Conservation (phyloP, 2,113 vertebrate species). For the Panthera uncia region DNA sequence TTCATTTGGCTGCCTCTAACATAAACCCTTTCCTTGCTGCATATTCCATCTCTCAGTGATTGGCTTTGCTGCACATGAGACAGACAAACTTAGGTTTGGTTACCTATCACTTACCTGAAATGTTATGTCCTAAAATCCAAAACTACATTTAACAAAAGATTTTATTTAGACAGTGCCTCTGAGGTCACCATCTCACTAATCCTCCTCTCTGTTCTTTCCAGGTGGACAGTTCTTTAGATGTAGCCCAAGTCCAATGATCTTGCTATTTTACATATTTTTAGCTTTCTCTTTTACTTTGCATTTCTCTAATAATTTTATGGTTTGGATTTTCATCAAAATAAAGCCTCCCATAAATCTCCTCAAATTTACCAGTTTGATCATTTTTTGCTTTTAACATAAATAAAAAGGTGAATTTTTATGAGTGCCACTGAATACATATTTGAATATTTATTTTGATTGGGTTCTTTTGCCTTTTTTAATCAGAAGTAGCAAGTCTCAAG, state of each 20-base stretch:
- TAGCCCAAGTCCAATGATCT: neutral
- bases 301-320: neutral
- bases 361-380: neutral
- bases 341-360: neutral
- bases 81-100: neutral
- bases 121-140: neutral
- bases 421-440: neutral
- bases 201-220: neutral
- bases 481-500: neutral
- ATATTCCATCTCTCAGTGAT: neutral
- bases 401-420: neutral
- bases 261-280: neutral
- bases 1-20: neutral
- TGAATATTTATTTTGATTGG: neutral
- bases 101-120: neutral
- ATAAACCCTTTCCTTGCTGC: neutral
- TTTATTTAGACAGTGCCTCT: neutral
- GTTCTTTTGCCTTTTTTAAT: neutral
- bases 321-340: neutral
- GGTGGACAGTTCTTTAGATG: neutral
- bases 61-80: neutral
- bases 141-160: neutral
- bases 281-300: neutral
- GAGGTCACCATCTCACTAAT: neutral
- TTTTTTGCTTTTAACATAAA: neutral